Base-by-base conservation (phyloP, 2,113 vertebrate species). In the Myrmophylax atrothorax region DNA sequence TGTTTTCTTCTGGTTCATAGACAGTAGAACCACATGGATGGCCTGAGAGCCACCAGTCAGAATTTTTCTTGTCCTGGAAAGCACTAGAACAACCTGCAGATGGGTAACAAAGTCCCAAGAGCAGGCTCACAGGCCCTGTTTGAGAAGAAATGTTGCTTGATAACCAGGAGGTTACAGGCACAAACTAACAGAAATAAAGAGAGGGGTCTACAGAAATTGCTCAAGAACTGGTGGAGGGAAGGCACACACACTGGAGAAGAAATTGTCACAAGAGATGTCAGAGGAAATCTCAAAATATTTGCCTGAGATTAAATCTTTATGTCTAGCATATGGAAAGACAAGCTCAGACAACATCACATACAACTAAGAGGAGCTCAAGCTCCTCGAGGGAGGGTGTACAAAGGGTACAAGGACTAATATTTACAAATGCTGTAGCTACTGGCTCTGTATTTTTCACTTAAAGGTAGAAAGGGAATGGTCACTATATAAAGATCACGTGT, bases 1-100 rank as follows among this genome's bases (percentile, higher is more conserved):
- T 17, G 15, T 29, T 78, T 74, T n/a, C 1, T 16, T 52, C 46
- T 67, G n/a, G 18, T 68, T 85, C 44, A 38, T 0, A 0, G 28
- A 18, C 29, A 84, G 15, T 17, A 37, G 31, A 37, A 56, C n/a
- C 10, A 28, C 22, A 38, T 3, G 47, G 37, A 46, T 20, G 15
- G 47, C 6, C 42, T 44, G 14, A 63, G 7, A 12, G 58, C 23
- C 22, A 67, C 9, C 52, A 67, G 6, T n/a, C 37, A 81, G 17
- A 76, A 42, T 18, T 67, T 37, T n/a, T 33, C 52, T 64, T 5
- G 7, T 62, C 28, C 58, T 49, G 15, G 9, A 50, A 84, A 67
- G 12, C 25, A 35, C 19, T 7, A 70, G 14, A 46, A 62, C 18
- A 59, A 58, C 18, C n/a, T 62, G 16, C 46, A 91, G 28, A 22